Base-by-base conservation (phyloP, 2,888 invertebrate genomes). In the Yponomeuta malinellus region DNA sequence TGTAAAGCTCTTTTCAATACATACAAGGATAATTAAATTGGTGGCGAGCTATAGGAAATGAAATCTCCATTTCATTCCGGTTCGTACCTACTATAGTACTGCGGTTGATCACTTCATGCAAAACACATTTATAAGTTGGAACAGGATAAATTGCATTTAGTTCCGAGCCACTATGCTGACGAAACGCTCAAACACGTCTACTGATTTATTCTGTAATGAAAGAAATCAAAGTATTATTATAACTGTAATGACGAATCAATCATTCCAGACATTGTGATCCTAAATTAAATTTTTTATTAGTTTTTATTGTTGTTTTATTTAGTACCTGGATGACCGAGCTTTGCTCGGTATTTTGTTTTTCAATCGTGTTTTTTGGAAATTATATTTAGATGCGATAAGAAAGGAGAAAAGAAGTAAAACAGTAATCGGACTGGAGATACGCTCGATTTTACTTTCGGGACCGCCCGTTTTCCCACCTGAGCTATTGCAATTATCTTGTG, bases 211-310 rank as follows among this genome's bases (percentile, higher is more conserved):
- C 15, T 59, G 2, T 59, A 59, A 59, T 59, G 52, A 59, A 59
- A 59, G 12, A 59, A 4, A 59, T 52, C 74, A 74, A 73, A 75
- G 72, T 74, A 76, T 72, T 75, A 74, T 74, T 74, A 71, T 74
- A 74, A 71, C 73, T 73, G 75, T 76, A 65, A 69, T 71, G 67
- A 70, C 48, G 10, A n/a, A 10, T 10, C 12, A 65, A 70, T 64
- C 68, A 70, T 68, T 72, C 68, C 71, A 70, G 63, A 73, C 72
- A 73, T 83, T 89, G 90, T 91, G 90, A 90, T 90, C 84, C 85
- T 89, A 85, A 89, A 90, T 90, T 89, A 91, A 90, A 90, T 80
- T 64, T 82, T 84, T 80, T 84, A 85, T 82, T 88, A 88, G 85
- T 86, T 85, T 81, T 84, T 84, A 43, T 23, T 43, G 23, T 48